phyloP scores from a whole-genome alignment of 2,888 invertebrate species.

The Kuschelorhynchus macadamiae region DNA sequence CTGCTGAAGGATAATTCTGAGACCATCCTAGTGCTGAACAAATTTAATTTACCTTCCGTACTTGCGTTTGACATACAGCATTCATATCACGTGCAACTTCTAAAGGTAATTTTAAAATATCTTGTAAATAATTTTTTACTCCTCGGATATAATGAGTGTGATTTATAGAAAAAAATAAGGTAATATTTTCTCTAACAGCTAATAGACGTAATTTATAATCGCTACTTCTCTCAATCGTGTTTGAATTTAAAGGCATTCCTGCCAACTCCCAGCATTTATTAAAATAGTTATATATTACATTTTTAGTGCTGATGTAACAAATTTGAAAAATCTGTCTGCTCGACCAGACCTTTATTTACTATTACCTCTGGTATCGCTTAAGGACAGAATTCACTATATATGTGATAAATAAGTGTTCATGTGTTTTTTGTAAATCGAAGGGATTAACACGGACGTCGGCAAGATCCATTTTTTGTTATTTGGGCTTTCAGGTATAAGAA shows the following conservation, averaged over 20 bases:
- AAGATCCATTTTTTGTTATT: too few relatives aligned
- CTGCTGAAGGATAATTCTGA: too few relatives aligned
- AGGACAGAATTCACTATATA: too few relatives aligned
- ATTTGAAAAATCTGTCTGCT: too few relatives aligned
- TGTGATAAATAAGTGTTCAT: too few relatives aligned
- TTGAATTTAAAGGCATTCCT: constrained; percentile 35
- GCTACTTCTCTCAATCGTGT: constrained; percentile 23
- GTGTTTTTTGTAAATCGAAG: too few relatives aligned
- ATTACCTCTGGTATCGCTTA: too few relatives aligned
- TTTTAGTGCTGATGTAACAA: background rate
- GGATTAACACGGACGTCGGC: too few relatives aligned
- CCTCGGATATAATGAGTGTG: constrained; percentile 18
- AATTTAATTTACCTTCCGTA: constrained; percentile 52
- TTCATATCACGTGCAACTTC: constrained; percentile 50
- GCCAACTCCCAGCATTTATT: constrained; percentile 4
- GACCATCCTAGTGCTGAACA: constrained; percentile 3
- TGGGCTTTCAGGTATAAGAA: too few relatives aligned
- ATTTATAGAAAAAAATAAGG: constrained; percentile 11
- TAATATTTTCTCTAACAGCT: constrained; percentile 10
- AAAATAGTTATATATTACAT: background rate
- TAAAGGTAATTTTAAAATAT: constrained; percentile 46
- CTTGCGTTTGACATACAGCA: constrained; percentile 54
- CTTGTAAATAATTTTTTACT: constrained; percentile 23
- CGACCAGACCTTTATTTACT: too few relatives aligned
- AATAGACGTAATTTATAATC: constrained; percentile 24